These are phyloP conservation scores for Cnemophilus loriae DNA, from an alignment of 2,113 vertebrate species.

Conservation along the genomic window DNA sequence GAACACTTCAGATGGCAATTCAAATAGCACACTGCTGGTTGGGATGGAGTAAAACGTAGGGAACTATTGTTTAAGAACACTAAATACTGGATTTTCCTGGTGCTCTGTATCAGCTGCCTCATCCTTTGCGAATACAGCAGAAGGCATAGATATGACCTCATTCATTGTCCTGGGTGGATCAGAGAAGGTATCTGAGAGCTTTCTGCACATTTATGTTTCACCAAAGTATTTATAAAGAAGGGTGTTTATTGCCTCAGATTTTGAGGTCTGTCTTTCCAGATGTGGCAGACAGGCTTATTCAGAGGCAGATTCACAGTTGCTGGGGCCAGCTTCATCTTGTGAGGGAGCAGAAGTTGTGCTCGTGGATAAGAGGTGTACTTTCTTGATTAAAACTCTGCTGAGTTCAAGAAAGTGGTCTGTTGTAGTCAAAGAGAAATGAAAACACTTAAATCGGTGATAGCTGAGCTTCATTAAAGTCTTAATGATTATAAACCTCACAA, in stretches of 20 bases:
- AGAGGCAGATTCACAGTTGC: background rate
- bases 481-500: background rate
- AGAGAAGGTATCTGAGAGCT: background rate
- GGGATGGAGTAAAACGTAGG: background rate
- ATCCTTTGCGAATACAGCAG: background rate
- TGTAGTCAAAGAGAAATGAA: background rate
- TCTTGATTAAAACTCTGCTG: background rate
- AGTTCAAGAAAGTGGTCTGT: background rate
- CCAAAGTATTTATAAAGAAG: background rate
- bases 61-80: background rate
- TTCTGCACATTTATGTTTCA: background rate
- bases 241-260: background rate
- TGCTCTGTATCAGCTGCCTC: background rate
- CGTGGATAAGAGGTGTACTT: background rate
- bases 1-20: background rate
- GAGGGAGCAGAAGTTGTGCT: background rate
- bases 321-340: background rate
- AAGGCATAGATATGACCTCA: background rate
- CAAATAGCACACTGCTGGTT: background rate
- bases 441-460: background rate
- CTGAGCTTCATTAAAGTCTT: background rate
- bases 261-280: background rate
- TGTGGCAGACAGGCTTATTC: background rate
- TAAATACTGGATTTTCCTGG: background rate
- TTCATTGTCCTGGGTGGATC: background rate